These are phyloP conservation scores for Lysiphlebus fabarum DNA, from an alignment of 1,140 invertebrate species.

Conservation along the genomic window DNA sequence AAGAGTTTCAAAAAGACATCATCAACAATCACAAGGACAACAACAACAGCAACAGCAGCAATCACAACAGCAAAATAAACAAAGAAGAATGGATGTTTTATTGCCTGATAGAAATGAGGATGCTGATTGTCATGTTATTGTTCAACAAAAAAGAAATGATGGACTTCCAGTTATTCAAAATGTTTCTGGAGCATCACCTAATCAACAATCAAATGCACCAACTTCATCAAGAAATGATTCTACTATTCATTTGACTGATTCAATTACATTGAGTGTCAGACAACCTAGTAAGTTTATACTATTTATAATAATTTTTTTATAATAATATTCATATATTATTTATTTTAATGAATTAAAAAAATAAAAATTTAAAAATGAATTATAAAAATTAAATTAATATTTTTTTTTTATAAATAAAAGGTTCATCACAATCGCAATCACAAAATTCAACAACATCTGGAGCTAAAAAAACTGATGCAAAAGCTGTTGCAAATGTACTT, in stretches of 20 bases:
- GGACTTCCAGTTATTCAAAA: slow-evolving; percentile 71
- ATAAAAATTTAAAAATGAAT: slow-evolving; percentile 35
- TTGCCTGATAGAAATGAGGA: slow-evolving; percentile 61
- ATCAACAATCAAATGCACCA: slow-evolving; percentile 11
- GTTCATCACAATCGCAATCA: slow-evolving; percentile 49
- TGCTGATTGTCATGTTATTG: slow-evolving; percentile 65
- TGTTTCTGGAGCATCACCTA: slow-evolving; percentile 62
- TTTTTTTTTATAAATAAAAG: slow-evolving; percentile 47
- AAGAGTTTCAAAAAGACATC: slow-evolving; percentile 41
- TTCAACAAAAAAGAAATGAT: slow-evolving; percentile 69
- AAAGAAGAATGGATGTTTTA: slow-evolving; percentile 56
- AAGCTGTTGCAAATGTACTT: slow-evolving; percentile 70
- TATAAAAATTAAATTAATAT: slow-evolving; percentile 34
- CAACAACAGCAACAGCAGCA: slow-evolving; percentile 35
- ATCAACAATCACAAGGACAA: slow-evolving; percentile 28
- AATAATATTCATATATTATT: neutral
- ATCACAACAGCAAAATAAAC: slow-evolving; percentile 37
- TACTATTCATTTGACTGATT: slow-evolving; percentile 62
- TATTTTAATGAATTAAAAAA: too few species aligned
- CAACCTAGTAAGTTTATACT: slow-evolving; percentile 44
- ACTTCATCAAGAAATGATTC: slow-evolving; percentile 53
- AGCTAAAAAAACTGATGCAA: slow-evolving; percentile 63
- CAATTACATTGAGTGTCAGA: slow-evolving; percentile 66
- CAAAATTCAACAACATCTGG: slow-evolving; percentile 36
- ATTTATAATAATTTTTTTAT: slow-evolving; percentile 4